Percentiles rank a stretch among this genome's conserved stretches.
Conservation (phyloP, 1,140 invertebrate genomes). For the Dicyema japonicum region DNA sequence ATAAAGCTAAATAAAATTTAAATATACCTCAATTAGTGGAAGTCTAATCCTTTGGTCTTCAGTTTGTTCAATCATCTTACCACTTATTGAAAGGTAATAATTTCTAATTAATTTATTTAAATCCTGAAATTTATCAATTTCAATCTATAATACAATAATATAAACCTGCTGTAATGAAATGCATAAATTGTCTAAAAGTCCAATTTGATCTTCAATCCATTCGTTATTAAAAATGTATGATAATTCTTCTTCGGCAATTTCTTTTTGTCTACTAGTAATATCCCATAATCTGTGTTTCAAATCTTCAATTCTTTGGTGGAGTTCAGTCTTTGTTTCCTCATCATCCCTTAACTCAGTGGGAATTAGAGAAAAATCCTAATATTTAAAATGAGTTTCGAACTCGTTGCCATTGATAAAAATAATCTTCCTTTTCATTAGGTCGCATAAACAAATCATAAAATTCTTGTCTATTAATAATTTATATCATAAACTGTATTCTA, state of each 20-base stretch:
- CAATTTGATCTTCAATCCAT: slow-evolving; percentile 18
- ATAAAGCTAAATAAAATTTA: too few species aligned
- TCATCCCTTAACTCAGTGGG: slow-evolving; percentile 18
- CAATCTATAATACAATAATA: too few species aligned
- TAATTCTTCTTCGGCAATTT: slow-evolving; percentile 15
- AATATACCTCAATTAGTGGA: too few species aligned
- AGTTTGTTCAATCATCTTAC: too few species aligned
- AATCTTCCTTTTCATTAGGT: too few species aligned
- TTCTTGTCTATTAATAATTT: too few species aligned
- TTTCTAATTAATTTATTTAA: too few species aligned
- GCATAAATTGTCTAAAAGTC: slow-evolving; percentile 16
- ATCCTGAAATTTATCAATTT: too few species aligned
- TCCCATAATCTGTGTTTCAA: slow-evolving; percentile 16
- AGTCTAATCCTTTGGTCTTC: too few species aligned
- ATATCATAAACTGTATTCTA: too few species aligned
- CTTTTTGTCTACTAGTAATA: slow-evolving; percentile 17
- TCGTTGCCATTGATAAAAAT: not conserved
- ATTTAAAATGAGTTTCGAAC: slow-evolving; percentile 1
- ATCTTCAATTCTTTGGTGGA: slow-evolving; percentile 18
- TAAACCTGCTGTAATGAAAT: slow-evolving; percentile 15
- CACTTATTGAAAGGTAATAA: too few species aligned
- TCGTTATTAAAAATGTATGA: slow-evolving; percentile 13
- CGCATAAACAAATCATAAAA: too few species aligned
- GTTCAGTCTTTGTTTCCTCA: slow-evolving; percentile 14
- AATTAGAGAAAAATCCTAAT: slow-evolving; percentile 16